Percentiles rank a stretch among this genome's conserved stretches.
phyloP scores from a whole-genome alignment of 2,797 vertebrate genomes.

The Brachymystax lenok region DNA sequence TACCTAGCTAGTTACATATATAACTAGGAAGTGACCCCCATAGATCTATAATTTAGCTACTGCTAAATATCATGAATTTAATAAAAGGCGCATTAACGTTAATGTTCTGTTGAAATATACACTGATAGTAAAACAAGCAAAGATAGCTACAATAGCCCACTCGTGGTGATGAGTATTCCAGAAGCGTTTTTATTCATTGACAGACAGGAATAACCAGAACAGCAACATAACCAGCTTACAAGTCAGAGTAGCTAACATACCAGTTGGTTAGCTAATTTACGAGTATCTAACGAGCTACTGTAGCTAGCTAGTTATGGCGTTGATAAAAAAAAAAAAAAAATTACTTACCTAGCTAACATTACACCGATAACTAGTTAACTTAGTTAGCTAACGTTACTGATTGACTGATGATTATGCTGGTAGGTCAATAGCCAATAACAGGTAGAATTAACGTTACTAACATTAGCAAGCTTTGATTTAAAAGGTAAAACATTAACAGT shows the following conservation, averaged over 20 bases:
- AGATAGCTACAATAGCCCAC: background rate
- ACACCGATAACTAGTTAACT: no score
- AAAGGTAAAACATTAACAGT: background rate
- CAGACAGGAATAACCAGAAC: constrained; percentile 4
- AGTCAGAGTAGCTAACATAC: no score
- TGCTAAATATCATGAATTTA: background rate
- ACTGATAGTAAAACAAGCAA: background rate
- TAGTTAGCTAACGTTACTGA: no score
- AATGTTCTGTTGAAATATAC: background rate
- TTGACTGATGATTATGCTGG: no score
- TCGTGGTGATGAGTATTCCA: background rate
- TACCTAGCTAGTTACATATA: background rate
- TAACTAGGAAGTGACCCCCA: background rate
- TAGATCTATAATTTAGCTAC: background rate
- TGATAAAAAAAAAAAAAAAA: no score
- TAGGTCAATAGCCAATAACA: no score
- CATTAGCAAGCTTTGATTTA: background rate
- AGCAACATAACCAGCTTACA: background rate
- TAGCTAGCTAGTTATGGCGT: no score
- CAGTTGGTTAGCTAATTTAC: no score
- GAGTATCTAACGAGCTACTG: background rate
- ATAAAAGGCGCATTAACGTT: no score
- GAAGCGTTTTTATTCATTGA: constrained; percentile 1
- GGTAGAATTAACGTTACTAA: background rate
- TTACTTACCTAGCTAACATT: no score